phyloP scores from a whole-genome alignment of 2,797 vertebrate genomes.

The Pantherophis alleghaniensis region DNA sequence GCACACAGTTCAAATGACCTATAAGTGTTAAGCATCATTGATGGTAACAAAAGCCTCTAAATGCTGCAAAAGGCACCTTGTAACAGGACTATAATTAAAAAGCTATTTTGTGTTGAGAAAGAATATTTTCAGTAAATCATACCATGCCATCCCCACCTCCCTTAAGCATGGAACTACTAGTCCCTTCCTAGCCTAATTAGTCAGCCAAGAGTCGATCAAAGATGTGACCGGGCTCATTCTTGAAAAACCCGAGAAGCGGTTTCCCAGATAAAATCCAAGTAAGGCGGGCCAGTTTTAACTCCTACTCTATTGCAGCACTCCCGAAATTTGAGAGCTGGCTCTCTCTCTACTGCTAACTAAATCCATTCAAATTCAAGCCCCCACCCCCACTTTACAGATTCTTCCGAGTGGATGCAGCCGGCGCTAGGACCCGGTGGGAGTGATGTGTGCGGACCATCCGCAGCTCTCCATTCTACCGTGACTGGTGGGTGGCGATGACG shows the following conservation, averaged over 20 bases:
- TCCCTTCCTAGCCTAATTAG: not conserved
- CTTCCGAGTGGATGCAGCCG: accelerated
- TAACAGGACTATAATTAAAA: not conserved
- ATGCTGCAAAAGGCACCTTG: not conserved
- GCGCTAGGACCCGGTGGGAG: slow-evolving; percentile 9
- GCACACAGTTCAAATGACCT: not conserved
- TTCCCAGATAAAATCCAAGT: not conserved
- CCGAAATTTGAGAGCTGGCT: not conserved
- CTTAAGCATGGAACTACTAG: not conserved
- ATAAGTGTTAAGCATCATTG: not conserved
- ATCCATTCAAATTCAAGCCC: not conserved
- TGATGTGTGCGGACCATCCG: not conserved
- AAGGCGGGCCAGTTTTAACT: not conserved
- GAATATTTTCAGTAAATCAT: not conserved
- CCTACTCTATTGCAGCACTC: not conserved
- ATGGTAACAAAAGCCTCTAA: not conserved
- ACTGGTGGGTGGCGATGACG: not conserved
- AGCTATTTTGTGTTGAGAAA: not conserved
- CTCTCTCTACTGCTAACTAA: not conserved
- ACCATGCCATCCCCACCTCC: not conserved
- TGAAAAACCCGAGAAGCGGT: not conserved
- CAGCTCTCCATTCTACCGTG: not conserved
- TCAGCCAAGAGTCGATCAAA: not conserved
- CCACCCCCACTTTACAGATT: not conserved
- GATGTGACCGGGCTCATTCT: not conserved